Percentiles rank a stretch among this genome's conserved stretches.
phyloP scores from a whole-genome alignment of 1,140 invertebrate genomes.

The Eupristina koningsbergeri region DNA sequence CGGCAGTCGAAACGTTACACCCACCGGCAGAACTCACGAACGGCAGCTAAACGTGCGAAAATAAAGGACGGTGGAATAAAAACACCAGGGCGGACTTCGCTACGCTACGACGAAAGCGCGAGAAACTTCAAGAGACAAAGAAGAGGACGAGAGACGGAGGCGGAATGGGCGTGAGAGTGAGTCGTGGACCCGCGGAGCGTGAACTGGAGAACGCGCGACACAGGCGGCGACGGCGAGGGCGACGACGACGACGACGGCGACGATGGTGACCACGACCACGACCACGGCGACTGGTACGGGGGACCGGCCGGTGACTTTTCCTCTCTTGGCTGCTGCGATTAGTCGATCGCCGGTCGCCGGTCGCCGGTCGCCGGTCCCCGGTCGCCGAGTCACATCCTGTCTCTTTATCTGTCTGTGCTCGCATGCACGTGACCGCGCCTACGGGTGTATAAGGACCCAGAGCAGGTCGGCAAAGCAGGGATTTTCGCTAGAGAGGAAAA shows the following conservation, averaged over 20 bases:
- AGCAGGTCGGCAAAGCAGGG: conserved; percentile 17
- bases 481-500: too few species aligned
- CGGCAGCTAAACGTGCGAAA: background rate
- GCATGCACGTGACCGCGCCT: background rate
- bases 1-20: background rate
- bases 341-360: too few species aligned
- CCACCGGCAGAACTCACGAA: background rate
- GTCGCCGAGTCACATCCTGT: too few species aligned
- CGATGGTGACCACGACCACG: too few species aligned
- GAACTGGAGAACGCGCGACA: conserved; percentile 6
- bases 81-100: background rate
- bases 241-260: conserved; percentile 9
- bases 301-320: conserved; percentile 46
- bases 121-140: conserved; percentile 16
- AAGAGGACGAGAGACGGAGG: background rate
- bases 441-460: background rate
- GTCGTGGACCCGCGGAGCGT: conserved; percentile 14
- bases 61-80: conserved; percentile 16
- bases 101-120: background rate
- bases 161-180: background rate
- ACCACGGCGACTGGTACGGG: background rate
- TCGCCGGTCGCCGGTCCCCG: too few species aligned
- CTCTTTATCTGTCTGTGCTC: background rate
- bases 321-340: conserved; percentile 27
- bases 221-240: background rate